phyloP scores from a whole-genome alignment of 2,113 vertebrate genomes.

The Chelonoidis abingdonii region DNA sequence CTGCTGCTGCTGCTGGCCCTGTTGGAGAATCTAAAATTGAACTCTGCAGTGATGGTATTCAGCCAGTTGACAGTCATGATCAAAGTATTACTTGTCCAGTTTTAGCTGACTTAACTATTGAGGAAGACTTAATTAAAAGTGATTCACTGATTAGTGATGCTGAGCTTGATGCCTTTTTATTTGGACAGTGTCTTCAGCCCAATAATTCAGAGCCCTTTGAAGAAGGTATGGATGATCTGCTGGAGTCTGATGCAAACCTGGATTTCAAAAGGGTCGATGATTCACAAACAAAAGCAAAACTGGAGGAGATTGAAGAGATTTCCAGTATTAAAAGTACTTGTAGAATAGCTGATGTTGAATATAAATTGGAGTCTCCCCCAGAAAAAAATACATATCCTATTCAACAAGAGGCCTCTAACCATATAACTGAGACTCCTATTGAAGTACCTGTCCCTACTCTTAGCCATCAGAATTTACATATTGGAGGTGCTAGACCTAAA shows the following conservation, averaged over 20 bases:
- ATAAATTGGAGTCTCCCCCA: slow-evolving; percentile 18
- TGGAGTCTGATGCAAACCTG: slow-evolving; percentile 28
- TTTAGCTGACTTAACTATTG: slow-evolving; percentile 73
- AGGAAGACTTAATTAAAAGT: slow-evolving; percentile 80
- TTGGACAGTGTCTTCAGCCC: slow-evolving; percentile 77
- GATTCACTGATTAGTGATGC: slow-evolving; percentile 87
- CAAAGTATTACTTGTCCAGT: slow-evolving; percentile 9
- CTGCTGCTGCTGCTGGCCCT: background rate
- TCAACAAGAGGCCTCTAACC: slow-evolving; percentile 24
- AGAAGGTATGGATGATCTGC: slow-evolving; percentile 20
- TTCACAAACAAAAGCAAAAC: slow-evolving; percentile 16
- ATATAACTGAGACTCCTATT: background rate
- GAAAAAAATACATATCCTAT: slow-evolving; percentile 4
- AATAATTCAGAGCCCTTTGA: slow-evolving; percentile 41
- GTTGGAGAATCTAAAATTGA: slow-evolving; percentile 36
- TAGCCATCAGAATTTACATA: slow-evolving; percentile 62
- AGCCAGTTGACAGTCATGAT: background rate
- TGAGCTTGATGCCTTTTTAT: slow-evolving; percentile 93
- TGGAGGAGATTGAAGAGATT: slow-evolving; percentile 28
- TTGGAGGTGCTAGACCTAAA: slow-evolving; percentile 91
- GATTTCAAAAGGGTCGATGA: background rate
- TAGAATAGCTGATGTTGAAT: slow-evolving; percentile 27
- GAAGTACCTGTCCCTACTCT: slow-evolving; percentile 47
- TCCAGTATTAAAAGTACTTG: background rate
- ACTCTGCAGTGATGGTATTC: background rate